A percentile compares a stretch with the other conserved stretches of the same genome.
phyloP scores from a whole-genome alignment of 2,113 vertebrate genomes.

The Gymnarchus niloticus region DNA sequence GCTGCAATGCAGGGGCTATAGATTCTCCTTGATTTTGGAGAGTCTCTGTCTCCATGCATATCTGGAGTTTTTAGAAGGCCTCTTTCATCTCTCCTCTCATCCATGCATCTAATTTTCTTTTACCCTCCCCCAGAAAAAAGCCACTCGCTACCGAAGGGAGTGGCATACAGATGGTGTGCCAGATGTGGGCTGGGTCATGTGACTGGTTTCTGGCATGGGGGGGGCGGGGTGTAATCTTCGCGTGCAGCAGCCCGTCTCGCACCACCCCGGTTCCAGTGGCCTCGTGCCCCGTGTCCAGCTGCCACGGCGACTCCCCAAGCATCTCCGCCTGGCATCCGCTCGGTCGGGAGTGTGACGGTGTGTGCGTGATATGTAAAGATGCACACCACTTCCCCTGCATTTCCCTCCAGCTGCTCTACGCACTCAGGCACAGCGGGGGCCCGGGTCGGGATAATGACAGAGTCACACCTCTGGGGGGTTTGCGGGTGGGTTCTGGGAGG shows the following conservation, averaged over 20 bases:
- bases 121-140: constrained; percentile 47
- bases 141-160: constrained; percentile 63
- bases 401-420: constrained; percentile 57
- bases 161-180: constrained; percentile 61
- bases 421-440: constrained; percentile 43
- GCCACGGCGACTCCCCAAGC: constrained; percentile 64
- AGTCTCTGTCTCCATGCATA: background rate
- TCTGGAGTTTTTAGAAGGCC: constrained; percentile 18
- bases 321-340: constrained; percentile 55
- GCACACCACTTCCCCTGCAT: constrained; percentile 49
- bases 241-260: constrained; percentile 37
- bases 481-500: constrained; percentile 43
- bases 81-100: constrained; percentile 34
- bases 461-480: constrained; percentile 66
- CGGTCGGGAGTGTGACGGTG: constrained; percentile 48
- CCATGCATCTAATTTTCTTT: constrained; percentile 23
- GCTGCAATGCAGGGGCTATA: background rate
- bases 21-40: background rate
- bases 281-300: constrained; percentile 68
- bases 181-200: constrained; percentile 64
- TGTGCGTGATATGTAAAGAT: background rate
- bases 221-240: constrained; percentile 26
- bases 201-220: constrained; percentile 29
- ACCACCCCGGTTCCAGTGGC: constrained; percentile 64
- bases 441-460: constrained; percentile 57